A percentile compares a stretch with the other conserved stretches of the same genome.
Evolutionary conservation across 2,888 invertebrate genomes (phyloP).

Genomic region (Cantharis rufa): DNA sequence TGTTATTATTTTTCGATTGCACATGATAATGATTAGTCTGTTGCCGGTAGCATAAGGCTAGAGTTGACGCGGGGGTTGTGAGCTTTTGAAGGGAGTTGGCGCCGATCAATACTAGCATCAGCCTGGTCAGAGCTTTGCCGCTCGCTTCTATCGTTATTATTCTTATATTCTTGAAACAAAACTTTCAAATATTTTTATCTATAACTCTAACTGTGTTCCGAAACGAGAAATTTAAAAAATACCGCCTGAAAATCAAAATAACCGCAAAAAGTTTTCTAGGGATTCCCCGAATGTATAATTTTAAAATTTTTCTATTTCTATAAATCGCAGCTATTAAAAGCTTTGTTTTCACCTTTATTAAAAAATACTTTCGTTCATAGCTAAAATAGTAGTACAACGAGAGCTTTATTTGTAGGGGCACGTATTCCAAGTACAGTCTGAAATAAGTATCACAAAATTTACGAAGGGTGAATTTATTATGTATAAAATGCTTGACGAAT

Average conservation of each 20-base stretch:
- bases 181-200: background rate
- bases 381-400: background rate
- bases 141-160: conserved; percentile 24
- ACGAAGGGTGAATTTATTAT: conserved; percentile 5
- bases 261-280: background rate
- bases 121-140: conserved; percentile 50
- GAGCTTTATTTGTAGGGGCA: conserved; percentile 6
- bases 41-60: conserved; percentile 36
- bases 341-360: background rate
- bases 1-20: conserved; percentile 11
- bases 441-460: conserved; percentile 1
- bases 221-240: background rate
- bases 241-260: background rate
- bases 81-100: conserved; percentile 46
- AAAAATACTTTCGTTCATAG: background rate
- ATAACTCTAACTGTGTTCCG: background rate
- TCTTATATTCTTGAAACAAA: background rate
- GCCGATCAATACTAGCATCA: conserved; percentile 53
- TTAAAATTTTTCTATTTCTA: background rate
- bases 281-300: background rate
- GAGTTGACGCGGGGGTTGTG: conserved; percentile 36
- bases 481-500: conserved; percentile 1
- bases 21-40: conserved; percentile 38
- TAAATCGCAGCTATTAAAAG: background rate
- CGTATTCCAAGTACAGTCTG: conserved; percentile 8